Base-by-base conservation (phyloP, 2,113 vertebrate species). In the Hemiprocne comata region DNA sequence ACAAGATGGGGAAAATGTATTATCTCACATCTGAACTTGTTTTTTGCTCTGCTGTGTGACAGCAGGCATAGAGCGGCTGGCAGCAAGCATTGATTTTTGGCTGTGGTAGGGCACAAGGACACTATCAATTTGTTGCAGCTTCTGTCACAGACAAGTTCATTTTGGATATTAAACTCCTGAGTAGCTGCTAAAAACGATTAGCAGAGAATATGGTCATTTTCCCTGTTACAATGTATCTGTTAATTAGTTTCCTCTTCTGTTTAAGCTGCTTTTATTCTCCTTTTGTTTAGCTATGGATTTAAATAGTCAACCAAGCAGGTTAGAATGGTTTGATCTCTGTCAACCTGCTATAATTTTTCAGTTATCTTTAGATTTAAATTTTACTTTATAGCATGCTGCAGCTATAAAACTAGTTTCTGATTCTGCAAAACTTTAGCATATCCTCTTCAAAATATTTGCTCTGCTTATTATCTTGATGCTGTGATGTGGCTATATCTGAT, bases 21-120 rank as follows among this genome's bases (percentile, higher is more conserved):
- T 85, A 71, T 85, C 6, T 14, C 29, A n/a, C 9, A 0, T 71
- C 42, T 58, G 67, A 92, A 3, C 28, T 17, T 50, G 42, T 0
- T 7, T 29, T 71, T 29, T 50, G 25, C 25, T 1, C 15, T 11
- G 33, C 54, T 23, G 23, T 26, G 18, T 18, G 44, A 51, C n/a
- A 58, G 40, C 10, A 0, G 8, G 40, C 21, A 1, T 0, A 3
- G 67, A 40, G 89, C 74, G 50, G 61, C 34, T 23, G 58, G 46
- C 34, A 26, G 13, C 0, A 2, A 8, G 33, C 7, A 0, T 3
- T 13, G 28, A 8, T 55, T 62, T 62, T 48, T 40, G 16, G 13
- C 55, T 44, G n/a, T 7, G 31, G 16, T 0, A 19, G 53, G 24
- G 29, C 55, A 10, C 34, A 6, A 26, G 64, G 74, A 12, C 9